A percentile compares a stretch with the other conserved stretches of the same genome.
Conservation (phyloP, 2,888 invertebrate genomes). For the Pandemis cinnamomeana region DNA sequence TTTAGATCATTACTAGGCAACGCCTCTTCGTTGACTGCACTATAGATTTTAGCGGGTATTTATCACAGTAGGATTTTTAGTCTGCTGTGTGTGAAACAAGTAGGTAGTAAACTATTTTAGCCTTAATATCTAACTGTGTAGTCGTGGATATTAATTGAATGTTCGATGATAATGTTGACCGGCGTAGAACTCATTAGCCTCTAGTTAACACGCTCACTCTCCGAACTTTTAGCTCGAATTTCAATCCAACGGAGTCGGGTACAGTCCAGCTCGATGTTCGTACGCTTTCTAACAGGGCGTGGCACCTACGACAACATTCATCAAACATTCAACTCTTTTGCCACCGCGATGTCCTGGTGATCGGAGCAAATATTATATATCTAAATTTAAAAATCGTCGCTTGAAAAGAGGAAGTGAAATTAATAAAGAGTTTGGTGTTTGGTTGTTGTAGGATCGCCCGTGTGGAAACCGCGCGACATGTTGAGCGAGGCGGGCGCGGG, state of each 20-base stretch:
- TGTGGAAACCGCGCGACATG: constrained; percentile 98
- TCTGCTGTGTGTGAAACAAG: constrained; percentile 33
- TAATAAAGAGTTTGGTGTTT: constrained; percentile 84
- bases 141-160: constrained; percentile 66
- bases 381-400: constrained; percentile 63
- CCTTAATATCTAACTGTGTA: constrained; percentile 34
- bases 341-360: constrained; percentile 69
- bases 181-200: constrained; percentile 51
- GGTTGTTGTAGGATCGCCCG: constrained; percentile 96
- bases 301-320: constrained; percentile 77
- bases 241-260: constrained; percentile 48
- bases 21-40: constrained; percentile 54
- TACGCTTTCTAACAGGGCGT: constrained; percentile 43
- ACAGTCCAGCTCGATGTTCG: constrained; percentile 40
- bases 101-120: constrained; percentile 36
- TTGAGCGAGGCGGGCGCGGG: constrained; percentile 82
- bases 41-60: constrained; percentile 53
- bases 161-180: constrained; percentile 82
- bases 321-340: constrained; percentile 85
- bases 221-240: constrained; percentile 41
- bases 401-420: constrained; percentile 44
- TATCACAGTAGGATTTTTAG: constrained; percentile 38
- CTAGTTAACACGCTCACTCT: constrained; percentile 40
- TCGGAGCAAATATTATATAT: constrained; percentile 56
- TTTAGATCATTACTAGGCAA: constrained; percentile 38